phyloP scores from a whole-genome alignment of 2,888 invertebrate species.

The Nudaria mundana region DNA sequence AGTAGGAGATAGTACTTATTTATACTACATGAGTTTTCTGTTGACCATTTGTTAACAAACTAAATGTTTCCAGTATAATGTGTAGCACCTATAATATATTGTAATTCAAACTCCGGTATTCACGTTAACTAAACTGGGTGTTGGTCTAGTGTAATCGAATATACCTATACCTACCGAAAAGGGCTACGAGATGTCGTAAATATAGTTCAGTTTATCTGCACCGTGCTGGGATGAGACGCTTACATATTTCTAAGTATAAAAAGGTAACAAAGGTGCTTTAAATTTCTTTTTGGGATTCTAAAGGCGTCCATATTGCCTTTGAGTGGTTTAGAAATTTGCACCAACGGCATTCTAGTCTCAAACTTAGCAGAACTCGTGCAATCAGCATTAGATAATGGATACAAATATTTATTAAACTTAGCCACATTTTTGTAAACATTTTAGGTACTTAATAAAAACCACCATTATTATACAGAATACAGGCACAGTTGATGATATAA shows the following conservation, averaged over 20 bases:
- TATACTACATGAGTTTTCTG: too few species aligned
- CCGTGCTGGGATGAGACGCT: slow-evolving; percentile 34
- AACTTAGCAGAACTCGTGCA: too few species aligned
- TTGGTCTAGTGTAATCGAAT: slow-evolving; percentile 66
- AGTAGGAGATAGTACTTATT: too few species aligned
- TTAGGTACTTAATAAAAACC: too few species aligned
- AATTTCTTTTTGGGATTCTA: neutral
- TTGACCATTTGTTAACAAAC: too few species aligned
- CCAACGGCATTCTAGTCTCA: too few species aligned
- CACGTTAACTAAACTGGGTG: slow-evolving; percentile 58
- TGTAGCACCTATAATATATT: slow-evolving; percentile 45
- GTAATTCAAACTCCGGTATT: slow-evolving; percentile 57
- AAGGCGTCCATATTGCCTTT: too few species aligned
- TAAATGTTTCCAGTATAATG: slow-evolving; percentile 38
- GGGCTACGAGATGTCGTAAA: slow-evolving; percentile 55
- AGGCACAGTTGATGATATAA: too few species aligned
- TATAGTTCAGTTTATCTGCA: slow-evolving; percentile 58
- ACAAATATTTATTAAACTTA: neutral
- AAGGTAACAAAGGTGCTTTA: neutral
- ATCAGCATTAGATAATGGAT: too few species aligned
- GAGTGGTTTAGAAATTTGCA: too few species aligned
- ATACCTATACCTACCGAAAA: slow-evolving; percentile 63
- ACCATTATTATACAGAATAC: too few species aligned
- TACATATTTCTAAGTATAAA: slow-evolving; percentile 19
- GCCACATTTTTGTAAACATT: too few species aligned